Evolutionary conservation across 2,888 invertebrate species (phyloP), one percentile per base, ranked within the genome.

Genomic region (Ephialtes manifestator): DNA sequence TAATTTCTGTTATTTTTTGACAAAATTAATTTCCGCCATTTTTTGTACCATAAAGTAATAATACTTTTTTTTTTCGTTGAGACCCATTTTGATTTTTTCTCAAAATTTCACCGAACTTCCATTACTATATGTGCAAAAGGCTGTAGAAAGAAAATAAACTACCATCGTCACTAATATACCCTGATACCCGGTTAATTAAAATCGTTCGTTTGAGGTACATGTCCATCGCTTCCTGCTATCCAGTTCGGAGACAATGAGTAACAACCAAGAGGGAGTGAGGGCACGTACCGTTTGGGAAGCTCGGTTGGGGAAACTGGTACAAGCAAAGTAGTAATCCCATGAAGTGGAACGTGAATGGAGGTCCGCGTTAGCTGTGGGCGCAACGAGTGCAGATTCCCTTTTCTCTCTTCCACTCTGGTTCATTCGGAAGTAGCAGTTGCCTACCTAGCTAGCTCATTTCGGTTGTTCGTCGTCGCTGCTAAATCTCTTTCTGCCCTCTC

Each of bases 391-490:
- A 11, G 71, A 51, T 48, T 68, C 28, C 4, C 68, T n/a, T n/a
- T n/a, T n/a, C 51, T 18, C 7, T 13, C 58, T 28, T 4, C 1
- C 20, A 20, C 20, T 15, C 35, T 15, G 31, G n/a, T 2, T 35
- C 5, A 18, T 51, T 24, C 70, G 48, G 28, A 8, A 35, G 51
- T 28, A 70, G 70, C n/a, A 76, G 76, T 76, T 65, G 65, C 68
- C 76, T 81, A 81, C 68, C 76, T 81, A 81, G 28, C 68, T 60
- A 70, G 68, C 76, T 81, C 63, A 77, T 72, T 81, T 81, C 76
- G 58, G 78, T 85, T 74, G 81, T 72, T 83, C 82, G 78, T 68
- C 76, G 51, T 81, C 81, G 60, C 63, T 77, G 68, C 74, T 63
- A 77, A 60, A 75, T 81, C 77, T 82, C 68, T 77, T 74, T 80